Base-by-base conservation (phyloP, 2,797 vertebrate genomes). In the Hydrolagus colliei region DNA sequence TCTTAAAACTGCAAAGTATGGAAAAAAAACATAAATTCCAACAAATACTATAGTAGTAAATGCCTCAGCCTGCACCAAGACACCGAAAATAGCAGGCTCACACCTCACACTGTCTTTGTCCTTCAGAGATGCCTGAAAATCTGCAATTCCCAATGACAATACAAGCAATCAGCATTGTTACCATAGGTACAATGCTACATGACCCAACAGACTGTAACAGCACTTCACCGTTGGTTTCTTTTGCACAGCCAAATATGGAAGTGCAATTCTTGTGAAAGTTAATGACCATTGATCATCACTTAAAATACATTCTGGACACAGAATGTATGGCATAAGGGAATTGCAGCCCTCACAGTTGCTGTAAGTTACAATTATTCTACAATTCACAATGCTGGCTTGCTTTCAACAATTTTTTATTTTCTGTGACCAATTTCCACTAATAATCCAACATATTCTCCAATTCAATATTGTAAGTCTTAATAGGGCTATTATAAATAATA, bases 391-490 rank as follows among this genome's bases (percentile, higher is more conserved):
- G 62, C 14, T 65, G 7, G 16, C 63, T 11, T 68, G 27, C 35
- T 67, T 35, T 13, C 27, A 77, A 20, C 52, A 82, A 65, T 16
- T 35, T 27, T 68, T 32, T 65, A 22, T 68, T 35, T 82, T 67
- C 41, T 52, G 41, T 52, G 41, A 52, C 16, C 27, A 35, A 16
- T 68, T 68, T 82, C 18, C 62, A 80, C 6, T 80, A 62, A 52
- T 52, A 68, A 41, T 68, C 27, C 11, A 18, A 77, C 20, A 13
- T 7, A 41, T 74, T 41, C 32, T 74, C 73, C 18, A 77, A 77
- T 61, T 77, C 75, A 77, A 77, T 65, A 82, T 10, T 32, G 65
- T 82, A 82, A 35, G 14, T 14, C 9, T 63, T 61, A 82, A 67
- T 35, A 20, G 27, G 63, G 18, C 62, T 35, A 68, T 35, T 67